Percentiles rank a stretch among this genome's conserved stretches.
Conservation (phyloP, 2,113 vertebrate genomes). For the Pardalotus punctatus region DNA sequence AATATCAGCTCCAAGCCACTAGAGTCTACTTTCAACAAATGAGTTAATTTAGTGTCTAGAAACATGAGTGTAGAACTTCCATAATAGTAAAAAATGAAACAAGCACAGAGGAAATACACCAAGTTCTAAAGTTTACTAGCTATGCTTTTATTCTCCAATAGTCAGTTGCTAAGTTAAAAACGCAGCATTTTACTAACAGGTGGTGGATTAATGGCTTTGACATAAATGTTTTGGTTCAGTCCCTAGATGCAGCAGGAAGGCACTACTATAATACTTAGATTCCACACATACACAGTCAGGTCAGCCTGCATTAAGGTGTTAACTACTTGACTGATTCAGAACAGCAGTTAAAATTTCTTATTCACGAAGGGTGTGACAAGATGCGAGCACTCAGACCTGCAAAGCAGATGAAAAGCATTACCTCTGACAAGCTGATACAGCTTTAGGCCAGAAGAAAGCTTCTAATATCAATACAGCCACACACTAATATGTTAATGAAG, state of each 20-base stretch:
- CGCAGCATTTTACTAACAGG: not conserved
- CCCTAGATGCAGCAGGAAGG: not conserved
- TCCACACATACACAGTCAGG: not conserved
- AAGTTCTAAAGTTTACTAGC: not conserved
- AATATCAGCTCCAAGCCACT: not conserved
- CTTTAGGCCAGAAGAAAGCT: not conserved
- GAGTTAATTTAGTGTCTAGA: not conserved
- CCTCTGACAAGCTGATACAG: not conserved
- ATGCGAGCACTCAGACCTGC: not conserved
- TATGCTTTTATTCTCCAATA: not conserved
- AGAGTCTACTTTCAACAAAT: not conserved
- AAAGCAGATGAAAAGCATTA: not conserved
- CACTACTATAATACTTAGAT: not conserved
- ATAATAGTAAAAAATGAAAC: not conserved
- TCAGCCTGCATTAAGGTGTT: not conserved
- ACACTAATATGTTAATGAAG: not conserved
- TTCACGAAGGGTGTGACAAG: not conserved
- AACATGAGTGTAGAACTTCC: not conserved
- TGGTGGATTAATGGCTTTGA: not conserved
- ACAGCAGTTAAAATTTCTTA: not conserved
- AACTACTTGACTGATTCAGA: not conserved
- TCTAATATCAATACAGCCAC: rapidly evolving
- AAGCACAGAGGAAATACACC: not conserved
- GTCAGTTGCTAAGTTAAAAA: not conserved
- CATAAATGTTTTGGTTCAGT: not conserved